Evolutionary conservation across 92 coral and sea anemone species (phyloP).

Genomic region (Anthopleura xanthogrammica): DNA sequence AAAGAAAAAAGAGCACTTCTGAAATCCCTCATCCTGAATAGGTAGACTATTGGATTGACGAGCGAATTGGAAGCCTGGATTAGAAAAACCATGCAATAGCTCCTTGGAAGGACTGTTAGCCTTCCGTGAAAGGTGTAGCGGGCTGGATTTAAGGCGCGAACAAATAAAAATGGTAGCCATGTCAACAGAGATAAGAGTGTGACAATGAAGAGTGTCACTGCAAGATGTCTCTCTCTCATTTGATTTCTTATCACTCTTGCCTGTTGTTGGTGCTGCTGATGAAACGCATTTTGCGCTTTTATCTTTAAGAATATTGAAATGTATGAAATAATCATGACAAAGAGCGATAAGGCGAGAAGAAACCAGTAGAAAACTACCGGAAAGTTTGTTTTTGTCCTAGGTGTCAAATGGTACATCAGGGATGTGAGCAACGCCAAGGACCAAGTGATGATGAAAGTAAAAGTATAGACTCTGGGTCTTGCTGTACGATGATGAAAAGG

Average conservation of each 20-base stretch:
- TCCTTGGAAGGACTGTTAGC: not conserved
- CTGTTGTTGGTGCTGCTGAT: not conserved
- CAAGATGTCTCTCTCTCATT: not conserved
- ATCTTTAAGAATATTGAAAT: not conserved
- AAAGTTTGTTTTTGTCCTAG: too few relatives aligned
- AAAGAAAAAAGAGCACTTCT: slow-evolving; percentile 13
- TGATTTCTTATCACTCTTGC: not conserved
- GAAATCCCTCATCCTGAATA: slow-evolving; percentile 23
- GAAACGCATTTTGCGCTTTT: not conserved
- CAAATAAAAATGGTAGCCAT: not conserved
- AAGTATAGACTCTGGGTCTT: not conserved
- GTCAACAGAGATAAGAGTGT: not conserved
- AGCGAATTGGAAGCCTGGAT: slow-evolving; percentile 9
- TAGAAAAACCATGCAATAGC: not conserved
- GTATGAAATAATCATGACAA: not conserved
- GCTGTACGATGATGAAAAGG: not conserved
- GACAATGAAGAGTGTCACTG: not conserved
- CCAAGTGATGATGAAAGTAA: not conserved
- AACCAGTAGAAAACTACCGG: not conserved
- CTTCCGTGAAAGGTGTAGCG: not conserved
- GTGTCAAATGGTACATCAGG: not conserved
- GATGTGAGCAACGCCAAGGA: not conserved
- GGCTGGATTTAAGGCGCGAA: too few relatives aligned
- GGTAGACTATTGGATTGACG: slow-evolving; percentile 19
- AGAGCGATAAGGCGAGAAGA: not conserved